phyloP scores from a whole-genome alignment of 2,888 invertebrate genomes.

The Eilema depressum region DNA sequence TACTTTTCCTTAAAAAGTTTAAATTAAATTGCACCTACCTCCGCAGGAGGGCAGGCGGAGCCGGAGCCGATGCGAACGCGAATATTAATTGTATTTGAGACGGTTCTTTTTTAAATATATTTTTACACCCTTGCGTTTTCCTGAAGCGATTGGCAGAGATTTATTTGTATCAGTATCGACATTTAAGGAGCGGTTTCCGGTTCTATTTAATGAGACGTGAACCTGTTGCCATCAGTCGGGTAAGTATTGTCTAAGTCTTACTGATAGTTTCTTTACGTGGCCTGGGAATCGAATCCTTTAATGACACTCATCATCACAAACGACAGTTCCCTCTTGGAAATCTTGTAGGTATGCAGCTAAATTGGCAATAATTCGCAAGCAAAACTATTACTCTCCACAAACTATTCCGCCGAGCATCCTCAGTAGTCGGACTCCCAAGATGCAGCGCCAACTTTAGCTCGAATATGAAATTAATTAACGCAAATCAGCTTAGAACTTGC shows the following conservation, averaged over 20 bases:
- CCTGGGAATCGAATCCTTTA: too few species aligned
- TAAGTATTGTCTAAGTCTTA: too few species aligned
- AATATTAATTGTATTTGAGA: neutral
- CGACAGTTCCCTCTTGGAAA: neutral
- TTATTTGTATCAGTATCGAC: neutral
- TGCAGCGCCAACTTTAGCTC: neutral
- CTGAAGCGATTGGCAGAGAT: neutral
- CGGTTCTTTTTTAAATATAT: neutral
- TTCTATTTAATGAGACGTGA: neutral
- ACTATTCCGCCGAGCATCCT: neutral
- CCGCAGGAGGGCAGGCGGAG: neutral
- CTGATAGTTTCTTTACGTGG: neutral
- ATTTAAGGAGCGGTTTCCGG: neutral
- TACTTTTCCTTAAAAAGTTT: constrained; percentile 40
- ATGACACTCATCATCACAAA: neutral
- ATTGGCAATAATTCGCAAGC: neutral
- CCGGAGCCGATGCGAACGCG: neutral
- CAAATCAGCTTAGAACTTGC: constrained; percentile 2
- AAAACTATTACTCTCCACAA: neutral
- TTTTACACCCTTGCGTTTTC: neutral
- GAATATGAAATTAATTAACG: constrained; percentile 14
- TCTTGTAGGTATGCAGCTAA: neutral
- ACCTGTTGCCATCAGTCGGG: too few species aligned
- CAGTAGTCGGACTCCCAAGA: neutral
- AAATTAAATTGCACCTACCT: constrained; percentile 43